Evolutionary conservation across 2,113 vertebrate genomes (phyloP), one percentile per base, ranked within the genome.

Genomic region (Catharus bicknelli): DNA sequence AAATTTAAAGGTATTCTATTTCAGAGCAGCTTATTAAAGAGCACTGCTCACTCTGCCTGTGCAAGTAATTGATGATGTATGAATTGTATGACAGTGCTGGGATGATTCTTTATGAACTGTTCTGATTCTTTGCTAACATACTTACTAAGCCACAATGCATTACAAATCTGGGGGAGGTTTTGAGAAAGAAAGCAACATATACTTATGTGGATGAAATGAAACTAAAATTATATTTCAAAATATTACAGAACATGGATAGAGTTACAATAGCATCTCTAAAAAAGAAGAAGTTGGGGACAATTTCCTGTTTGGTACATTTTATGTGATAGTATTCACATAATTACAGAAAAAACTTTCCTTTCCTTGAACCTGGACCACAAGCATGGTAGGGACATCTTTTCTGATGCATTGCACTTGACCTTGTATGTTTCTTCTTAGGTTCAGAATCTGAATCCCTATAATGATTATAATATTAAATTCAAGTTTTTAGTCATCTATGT

Each of bases 111-210:
- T 53, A 59, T 47, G 47, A 72, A 45, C 25, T 45, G 36, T n/a
- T 38, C 32, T 59, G 68, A 85, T 91, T 90, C 62, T 94, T 92
- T 95, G 84, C 64, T 83, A 95, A 80, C 54, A 69, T 78, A 86
- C 70, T 77, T 61, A 78, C 64, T 30, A 85, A 96, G 84, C 34
- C 40, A 86, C 36, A 66, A 91, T 82, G 88, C 57, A 83, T 72
- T 94, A 76, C 30, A 79, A 19, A 89, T 69, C 69, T 84, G 16
- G 30, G 19, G 47, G 20, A 86, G 32, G 66, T 68, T 86, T 81
- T 94, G 88, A 95, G 85, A 88, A 96, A 93, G 64, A 94, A 94
- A 83, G 86, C 16, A 93, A 16, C 5, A 85, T 93, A 94, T 83
- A 9, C 45, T 79, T 88, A 43, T 63, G 58, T 92, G 23, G 67